Evolutionary conservation across 2,888 invertebrate species (phyloP), one percentile per base, ranked within the genome.

Genomic region (Lingula anatina): DNA sequence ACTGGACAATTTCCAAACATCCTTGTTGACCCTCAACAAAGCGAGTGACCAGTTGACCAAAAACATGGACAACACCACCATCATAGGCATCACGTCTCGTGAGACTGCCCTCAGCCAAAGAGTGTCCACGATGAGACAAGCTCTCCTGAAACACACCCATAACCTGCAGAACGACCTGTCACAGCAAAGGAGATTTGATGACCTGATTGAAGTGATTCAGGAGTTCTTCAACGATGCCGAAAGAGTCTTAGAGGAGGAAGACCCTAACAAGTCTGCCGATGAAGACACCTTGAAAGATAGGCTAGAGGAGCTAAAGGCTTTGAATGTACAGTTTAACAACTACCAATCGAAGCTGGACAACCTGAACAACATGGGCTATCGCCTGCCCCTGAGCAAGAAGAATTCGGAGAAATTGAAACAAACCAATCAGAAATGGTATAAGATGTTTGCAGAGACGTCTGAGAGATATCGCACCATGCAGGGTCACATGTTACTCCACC

Each of bases 11-110:
- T 62, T 64, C 55, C 68, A 67, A 44, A 50, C 56, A 5, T 58
- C 62, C 44, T 54, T 71, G 42, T 55, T 61, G 12, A 49, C 53
- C 15, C 78, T 94, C 25, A 87, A 62, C 42, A 48, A 58, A 21
- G 55, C 69, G 38, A 67, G 68, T 55, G 67, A 70, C 50, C 57
- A 61, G 43, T 61, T 73, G 43, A 66, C 65, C 9, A 60, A 61
- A 45, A 59, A 64, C 47, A 64, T 72, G 64, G 68, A 69, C 54
- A 61, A 63, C 18, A 59, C 69, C 15, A 61, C 68, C 5, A 62
- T 69, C 20, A 61, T 64, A 18, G 59, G 60, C 31, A 59, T 73
- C 21, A 68, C 68, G 3, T 65, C 68, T 1, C 60, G 65, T 15
- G 68, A 70, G 49, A 62, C 67, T 1, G 57, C 54, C 15, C 54